These are phyloP conservation scores for Hoplodrina ambigua DNA, from an alignment of 2,888 invertebrate species.

Conservation along the genomic window DNA sequence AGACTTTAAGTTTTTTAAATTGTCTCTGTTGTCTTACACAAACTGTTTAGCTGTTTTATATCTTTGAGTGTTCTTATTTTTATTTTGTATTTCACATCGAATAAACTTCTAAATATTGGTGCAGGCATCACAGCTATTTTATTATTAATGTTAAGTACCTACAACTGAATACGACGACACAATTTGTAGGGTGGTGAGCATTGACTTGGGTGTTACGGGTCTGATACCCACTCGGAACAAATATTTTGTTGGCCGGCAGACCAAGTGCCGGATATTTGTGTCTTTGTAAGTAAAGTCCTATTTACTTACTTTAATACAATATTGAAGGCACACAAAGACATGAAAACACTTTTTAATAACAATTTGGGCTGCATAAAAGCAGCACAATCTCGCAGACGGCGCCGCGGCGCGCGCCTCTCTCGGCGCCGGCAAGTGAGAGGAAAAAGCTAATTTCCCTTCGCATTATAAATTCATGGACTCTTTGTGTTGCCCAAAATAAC, in stretches of 20 bases:
- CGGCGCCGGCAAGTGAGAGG: conserved; percentile 69
- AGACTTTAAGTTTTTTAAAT: conserved; percentile 31
- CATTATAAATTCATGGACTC: conserved; percentile 88
- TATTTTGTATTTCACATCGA: not conserved
- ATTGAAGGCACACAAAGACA: not conserved
- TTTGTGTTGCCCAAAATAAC: conserved; percentile 85
- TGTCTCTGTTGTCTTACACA: conserved; percentile 10
- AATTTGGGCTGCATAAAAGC: conserved; percentile 6
- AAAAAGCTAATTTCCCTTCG: conserved; percentile 86
- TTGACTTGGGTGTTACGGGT: not conserved
- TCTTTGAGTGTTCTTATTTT: not conserved
- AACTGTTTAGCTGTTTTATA: conserved; percentile 6
- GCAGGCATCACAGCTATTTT: not conserved
- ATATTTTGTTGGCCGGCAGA: not conserved
- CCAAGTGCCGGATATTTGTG: not conserved
- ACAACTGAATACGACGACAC: not conserved
- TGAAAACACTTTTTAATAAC: conserved; percentile 23
- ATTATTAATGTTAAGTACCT: too few relatives aligned
- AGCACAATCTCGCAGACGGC: not conserved
- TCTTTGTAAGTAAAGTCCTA: not conserved
- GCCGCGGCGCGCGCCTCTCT: conserved; percentile 24
- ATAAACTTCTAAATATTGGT: too few relatives aligned
- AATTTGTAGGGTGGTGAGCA: not conserved
- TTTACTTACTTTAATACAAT: not conserved
- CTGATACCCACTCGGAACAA: not conserved